phyloP scores from a whole-genome alignment of 23 tunicate species.

The Phallusia fumigata region DNA sequence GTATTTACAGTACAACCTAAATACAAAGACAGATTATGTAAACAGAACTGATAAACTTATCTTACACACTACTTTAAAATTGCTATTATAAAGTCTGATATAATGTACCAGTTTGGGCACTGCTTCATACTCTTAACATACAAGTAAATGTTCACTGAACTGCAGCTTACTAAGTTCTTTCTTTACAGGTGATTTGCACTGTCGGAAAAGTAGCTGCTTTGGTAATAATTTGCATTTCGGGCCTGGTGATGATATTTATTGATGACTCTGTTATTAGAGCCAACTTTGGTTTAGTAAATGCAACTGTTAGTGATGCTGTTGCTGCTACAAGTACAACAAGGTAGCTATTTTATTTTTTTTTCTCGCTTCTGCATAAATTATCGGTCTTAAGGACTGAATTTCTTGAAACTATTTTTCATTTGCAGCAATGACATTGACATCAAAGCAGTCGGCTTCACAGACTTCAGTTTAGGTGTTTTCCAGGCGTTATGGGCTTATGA shows the following conservation, averaged over 20 bases:
- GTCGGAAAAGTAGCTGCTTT: conserved; percentile 89
- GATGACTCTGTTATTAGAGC: conserved; percentile 43
- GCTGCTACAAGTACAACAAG: background rate
- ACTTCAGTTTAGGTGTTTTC: conserved; percentile 65
- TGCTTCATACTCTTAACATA: too few species aligned
- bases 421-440: too few species aligned
- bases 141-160: too few species aligned
- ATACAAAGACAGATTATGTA: too few species aligned
- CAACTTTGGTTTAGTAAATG: conserved; percentile 17
- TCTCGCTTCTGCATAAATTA: background rate
- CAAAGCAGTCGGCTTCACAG: conserved; percentile 20
- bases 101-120: too few species aligned
- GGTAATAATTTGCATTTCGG: conserved; percentile 47
- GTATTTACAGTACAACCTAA: too few species aligned
- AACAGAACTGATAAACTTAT: too few species aligned
- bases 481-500: conserved; percentile 96
- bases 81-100: too few species aligned
- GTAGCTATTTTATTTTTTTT: background rate
- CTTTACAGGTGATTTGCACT: conserved; percentile 73
- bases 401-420: background rate
- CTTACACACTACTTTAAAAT: too few species aligned
- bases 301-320: background rate
- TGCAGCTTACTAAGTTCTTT: too few species aligned
- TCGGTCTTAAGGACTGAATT: background rate
- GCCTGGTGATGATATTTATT: conserved; percentile 23